Base-by-base conservation (phyloP, 2,113 vertebrate species). In the Leptobrachium leishanense region DNA sequence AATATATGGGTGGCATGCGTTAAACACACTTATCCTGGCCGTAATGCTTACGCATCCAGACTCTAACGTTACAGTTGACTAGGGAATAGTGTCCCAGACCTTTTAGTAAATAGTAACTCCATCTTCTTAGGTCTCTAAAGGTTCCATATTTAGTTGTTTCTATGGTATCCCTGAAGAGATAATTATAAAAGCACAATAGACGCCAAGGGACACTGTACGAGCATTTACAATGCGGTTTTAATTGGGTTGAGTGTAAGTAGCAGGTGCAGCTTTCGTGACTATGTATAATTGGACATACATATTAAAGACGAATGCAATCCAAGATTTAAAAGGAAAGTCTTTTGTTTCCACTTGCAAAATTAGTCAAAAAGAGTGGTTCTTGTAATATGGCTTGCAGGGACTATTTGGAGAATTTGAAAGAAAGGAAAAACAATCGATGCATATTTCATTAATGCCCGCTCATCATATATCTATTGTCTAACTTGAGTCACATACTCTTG, bases 261-360 rank as follows among this genome's bases (percentile, higher is more conserved):
- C 94, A 97, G 95, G 93, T 95, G 93, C 88, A 86, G 86, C 77
- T 84, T 92, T 88, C 87, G 88, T 93, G 91, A 92, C 87, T 81
- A 85, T 84, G 83, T 81, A 84, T 85, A 87, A 88, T 85, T 82
- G 88, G 89, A 88, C 88, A 84, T 89, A 87, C 82, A 87, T 86
- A 83, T 77, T 76, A 83, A 84, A 84, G 84, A 89, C 81, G 82
- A 85, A 82, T 67, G 79, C 79, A 86, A 82, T 67, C 75, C 76
- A 68, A 76, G 84, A 69, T 76, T 86, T 88, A 79, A 57, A 84
- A 84, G 85, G 89, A 82, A 88, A 91, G 82, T 71, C 57, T 81
- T 31, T 43, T 84, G 81, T 87, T 85, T 55, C 75, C 63, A 57
- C 75, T 88, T 83, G 74, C 81, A 86, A 84, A 70, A 73, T 62